Base-by-base conservation (phyloP, 2,888 invertebrate species). In the Brenthis ino region DNA sequence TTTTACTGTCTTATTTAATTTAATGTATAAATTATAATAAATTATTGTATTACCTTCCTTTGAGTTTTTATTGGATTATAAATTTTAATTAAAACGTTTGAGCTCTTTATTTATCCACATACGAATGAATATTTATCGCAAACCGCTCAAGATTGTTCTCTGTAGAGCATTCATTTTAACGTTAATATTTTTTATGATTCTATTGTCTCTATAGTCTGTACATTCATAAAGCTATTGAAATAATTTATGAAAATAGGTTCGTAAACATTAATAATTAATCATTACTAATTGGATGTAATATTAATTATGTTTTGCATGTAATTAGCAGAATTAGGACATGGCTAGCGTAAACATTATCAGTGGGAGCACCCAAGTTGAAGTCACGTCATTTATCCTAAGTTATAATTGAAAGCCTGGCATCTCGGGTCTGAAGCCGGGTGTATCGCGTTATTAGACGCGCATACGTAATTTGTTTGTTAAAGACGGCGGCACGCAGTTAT, bases 391-490 rank as follows among this genome's bases (percentile, higher is more conserved):
- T 85, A 88, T 87, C 85, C 84, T 82, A 86, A 88, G 81, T 91
- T 91, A 88, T 90, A 91, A 91, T 91, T 91, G 90, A 91, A 91
- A 86, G 87, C 87, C 85, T 85, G 82, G 81, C 83, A 76, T 75
- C 74, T 68, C 72, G 69, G 84, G 87, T 82, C 85, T 86, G 85
- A 87, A 91, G 87, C 85, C 82, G 81, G 82, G 82, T 86, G 87
- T 91, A 89, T 88, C 88, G 85, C 84, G 87, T 91, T 91, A 91
- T 91, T 90, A 89, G 89, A 87, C 84, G 86, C 85, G 92, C 91
- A 90, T 91, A 91, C 86, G 86, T 92, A 92, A 92, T 92, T 90
- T 93, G 92, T 92, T 92, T 92, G 91, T 91, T 91, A 89, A 91
- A 93, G 93, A 91, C 91, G 90, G 87, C 86, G 87, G 89, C 86